These are phyloP conservation scores for Mellivora capensis DNA, from an alignment of 2,113 vertebrate genomes.

Conservation along the genomic window DNA sequence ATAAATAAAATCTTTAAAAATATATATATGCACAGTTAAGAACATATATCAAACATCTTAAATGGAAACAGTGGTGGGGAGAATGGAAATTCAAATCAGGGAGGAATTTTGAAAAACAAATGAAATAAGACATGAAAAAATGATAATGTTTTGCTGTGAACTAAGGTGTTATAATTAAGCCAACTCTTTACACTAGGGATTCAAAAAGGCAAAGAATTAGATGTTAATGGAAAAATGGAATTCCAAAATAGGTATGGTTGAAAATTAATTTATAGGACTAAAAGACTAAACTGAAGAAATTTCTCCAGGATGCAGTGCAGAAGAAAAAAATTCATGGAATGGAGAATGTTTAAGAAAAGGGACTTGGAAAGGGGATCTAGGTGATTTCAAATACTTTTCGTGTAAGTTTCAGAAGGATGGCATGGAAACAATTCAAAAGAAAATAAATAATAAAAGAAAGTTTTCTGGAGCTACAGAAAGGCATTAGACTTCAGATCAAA, in stretches of 20 bases:
- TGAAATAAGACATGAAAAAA: neutral
- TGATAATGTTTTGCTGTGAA: neutral
- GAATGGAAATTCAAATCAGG: neutral
- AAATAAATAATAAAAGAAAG: conserved; percentile 30
- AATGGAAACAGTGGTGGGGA: neutral
- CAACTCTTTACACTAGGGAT: neutral
- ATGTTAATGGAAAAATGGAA: neutral
- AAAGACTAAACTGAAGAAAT: neutral
- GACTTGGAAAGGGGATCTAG: neutral
- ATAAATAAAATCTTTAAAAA: too few species aligned
- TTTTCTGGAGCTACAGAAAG: neutral
- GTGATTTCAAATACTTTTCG: neutral
- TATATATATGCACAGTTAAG: neutral
- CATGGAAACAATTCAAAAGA: neutral
- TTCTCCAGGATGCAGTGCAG: neutral
- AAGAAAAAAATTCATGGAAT: conserved; percentile 3
- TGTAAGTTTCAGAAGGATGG: neutral
- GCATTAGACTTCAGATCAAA: neutral
- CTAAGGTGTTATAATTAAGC: neutral
- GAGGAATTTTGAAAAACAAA: neutral
- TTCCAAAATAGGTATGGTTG: neutral
- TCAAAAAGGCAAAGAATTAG: neutral
- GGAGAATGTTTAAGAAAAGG: neutral
- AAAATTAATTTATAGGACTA: neutral
- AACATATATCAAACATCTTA: neutral